Evolutionary conservation across 2,888 invertebrate species (phyloP).

Genomic region (Aricia artaxerxes): DNA sequence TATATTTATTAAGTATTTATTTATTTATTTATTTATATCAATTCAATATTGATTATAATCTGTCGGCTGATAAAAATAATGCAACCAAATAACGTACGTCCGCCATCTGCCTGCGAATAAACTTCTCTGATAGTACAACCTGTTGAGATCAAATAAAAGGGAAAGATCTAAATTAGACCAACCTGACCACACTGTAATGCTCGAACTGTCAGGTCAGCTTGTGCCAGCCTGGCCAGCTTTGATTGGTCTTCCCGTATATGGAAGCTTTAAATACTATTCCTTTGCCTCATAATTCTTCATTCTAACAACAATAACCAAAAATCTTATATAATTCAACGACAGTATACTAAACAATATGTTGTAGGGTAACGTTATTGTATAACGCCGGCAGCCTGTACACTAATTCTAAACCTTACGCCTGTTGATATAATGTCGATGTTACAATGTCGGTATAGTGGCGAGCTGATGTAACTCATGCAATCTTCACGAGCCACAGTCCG

Average conservation of each 20-base stretch:
- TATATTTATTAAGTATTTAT: too few relatives aligned
- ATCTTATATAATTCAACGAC: not conserved
- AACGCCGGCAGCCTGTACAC: not conserved
- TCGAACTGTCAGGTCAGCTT: too few relatives aligned
- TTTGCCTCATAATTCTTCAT: not conserved
- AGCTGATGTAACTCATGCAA: slow-evolving; percentile 1
- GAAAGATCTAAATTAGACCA: too few relatives aligned
- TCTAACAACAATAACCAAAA: not conserved
- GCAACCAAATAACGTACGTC: too few relatives aligned
- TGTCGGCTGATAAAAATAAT: too few relatives aligned
- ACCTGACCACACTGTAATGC: too few relatives aligned
- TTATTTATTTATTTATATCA: too few relatives aligned
- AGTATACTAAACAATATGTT: not conserved
- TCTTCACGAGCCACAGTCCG: not conserved
- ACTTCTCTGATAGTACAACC: too few relatives aligned
- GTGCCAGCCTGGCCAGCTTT: too few relatives aligned
- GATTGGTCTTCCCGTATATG: not conserved
- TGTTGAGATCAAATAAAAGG: too few relatives aligned
- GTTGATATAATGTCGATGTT: not conserved
- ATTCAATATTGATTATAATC: too few relatives aligned
- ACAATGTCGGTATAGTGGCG: not conserved
- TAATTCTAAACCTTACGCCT: not conserved
- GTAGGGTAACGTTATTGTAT: not conserved
- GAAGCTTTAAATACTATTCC: not conserved
- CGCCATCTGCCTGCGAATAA: too few relatives aligned